Evolutionary conservation across 1,140 invertebrate species (phyloP), one percentile per base, ranked within the genome.

Genomic region (Drosophila kohkoa): DNA sequence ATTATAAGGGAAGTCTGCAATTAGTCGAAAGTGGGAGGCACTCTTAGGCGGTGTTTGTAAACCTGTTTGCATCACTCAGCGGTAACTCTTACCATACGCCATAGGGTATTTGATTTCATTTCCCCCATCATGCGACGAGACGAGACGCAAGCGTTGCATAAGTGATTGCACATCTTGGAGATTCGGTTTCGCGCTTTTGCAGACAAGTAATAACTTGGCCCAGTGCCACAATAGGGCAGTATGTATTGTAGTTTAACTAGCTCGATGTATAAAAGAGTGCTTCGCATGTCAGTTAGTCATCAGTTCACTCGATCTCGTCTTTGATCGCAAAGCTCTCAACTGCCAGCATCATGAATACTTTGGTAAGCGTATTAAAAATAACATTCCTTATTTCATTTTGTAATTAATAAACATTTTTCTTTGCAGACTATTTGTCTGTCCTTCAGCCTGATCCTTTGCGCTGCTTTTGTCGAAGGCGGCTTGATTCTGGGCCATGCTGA

Each of bases 201-300:
- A 80, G 11, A 43, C 41, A 43, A 43, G 35, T 38, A n/a, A 5
- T 77, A 88, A 81, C 67, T 83, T 88, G 80, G 83, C 70, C 67
- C 67, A 88, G 46, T 88, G 80, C 77, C 76, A 74, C 83, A 82
- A 87, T 87, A 66, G 80, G 80, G 46, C 79, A 64, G 8, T 43
- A 54, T 66, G 48, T 59, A 13, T 38, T 38, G 32, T 8, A 6
- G 32, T 32, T 32, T 7, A 32, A 32, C 32, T 32, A 63, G 63
- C 48, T 69, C 30, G 16, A 4, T 38, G 28, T 85, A 86, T 86
- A 86, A 86, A 81, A 76, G 67, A 28, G 20, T 30, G 51, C 49
- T 30, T 41, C 63, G 10, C 15, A 30, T n/a, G 38, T 35, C 60
- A 38, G 35, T 68, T 55, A 46, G 68, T 55, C 78, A 89, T 68